These are phyloP conservation scores for Atopsyche davidsoni DNA, from an alignment of 1,140 invertebrate species.

Conservation along the genomic window DNA sequence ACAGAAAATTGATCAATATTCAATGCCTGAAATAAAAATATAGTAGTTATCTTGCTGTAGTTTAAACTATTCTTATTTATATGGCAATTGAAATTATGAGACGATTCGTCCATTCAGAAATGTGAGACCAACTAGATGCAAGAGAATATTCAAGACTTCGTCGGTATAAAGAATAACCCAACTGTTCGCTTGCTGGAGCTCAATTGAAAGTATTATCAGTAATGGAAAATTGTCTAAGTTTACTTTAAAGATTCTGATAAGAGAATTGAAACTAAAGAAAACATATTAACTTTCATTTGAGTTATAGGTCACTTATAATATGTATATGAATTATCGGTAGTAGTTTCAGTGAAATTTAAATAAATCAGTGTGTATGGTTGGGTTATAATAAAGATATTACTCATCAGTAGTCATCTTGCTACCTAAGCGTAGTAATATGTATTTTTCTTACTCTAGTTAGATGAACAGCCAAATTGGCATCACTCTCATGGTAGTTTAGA, in stretches of 20 bases:
- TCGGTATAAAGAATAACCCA: neutral
- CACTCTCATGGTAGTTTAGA: constrained; percentile 64
- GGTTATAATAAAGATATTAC: neutral
- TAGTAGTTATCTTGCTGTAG: neutral
- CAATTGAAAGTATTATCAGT: neutral
- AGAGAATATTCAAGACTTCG: neutral
- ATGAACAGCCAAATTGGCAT: constrained; percentile 63
- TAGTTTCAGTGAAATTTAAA: neutral
- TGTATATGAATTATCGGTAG: neutral
- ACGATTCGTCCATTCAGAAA: too few species aligned
- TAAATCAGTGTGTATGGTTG: neutral
- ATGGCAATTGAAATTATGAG: too few species aligned
- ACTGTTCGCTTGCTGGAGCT: neutral
- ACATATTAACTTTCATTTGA: neutral
- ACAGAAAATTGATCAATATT: constrained; percentile 68
- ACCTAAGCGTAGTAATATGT: constrained; percentile 1
- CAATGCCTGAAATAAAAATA: constrained; percentile 45
- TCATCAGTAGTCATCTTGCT: neutral
- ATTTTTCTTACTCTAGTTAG: constrained; percentile 62
- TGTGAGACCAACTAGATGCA: neutral
- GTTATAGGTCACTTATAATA: neutral
- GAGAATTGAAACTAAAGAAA: neutral
- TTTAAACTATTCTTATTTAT: neutral
- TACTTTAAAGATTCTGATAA: too few species aligned
- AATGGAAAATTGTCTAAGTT: too few species aligned